A percentile compares a stretch with the other conserved stretches of the same genome.
These are phyloP conservation scores for Agrypnia vestita DNA, from an alignment of 1,140 invertebrate species.

Conservation along the genomic window DNA sequence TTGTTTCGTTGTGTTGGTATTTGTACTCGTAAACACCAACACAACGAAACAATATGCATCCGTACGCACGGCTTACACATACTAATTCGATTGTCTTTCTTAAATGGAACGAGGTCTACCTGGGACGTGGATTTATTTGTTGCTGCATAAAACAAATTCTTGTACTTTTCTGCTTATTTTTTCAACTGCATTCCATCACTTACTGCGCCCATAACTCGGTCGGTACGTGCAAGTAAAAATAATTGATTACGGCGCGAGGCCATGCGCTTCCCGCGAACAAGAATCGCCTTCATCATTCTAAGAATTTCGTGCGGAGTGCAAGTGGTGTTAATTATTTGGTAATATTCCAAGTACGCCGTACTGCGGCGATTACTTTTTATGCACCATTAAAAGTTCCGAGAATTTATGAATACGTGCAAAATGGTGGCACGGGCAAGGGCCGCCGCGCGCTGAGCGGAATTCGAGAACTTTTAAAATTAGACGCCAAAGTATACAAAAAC, in stretches of 20 bases:
- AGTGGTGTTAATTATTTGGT: constrained; percentile 29
- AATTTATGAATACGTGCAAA: not conserved
- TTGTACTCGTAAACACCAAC: too few relatives aligned
- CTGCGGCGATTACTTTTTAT: constrained; percentile 16
- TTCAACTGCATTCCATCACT: not conserved
- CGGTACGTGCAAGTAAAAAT: too few relatives aligned
- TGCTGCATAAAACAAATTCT: too few relatives aligned
- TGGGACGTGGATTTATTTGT: too few relatives aligned
- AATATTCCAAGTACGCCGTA: not conserved
- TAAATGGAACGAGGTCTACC: too few relatives aligned
- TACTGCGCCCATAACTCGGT: not conserved
- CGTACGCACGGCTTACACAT: too few relatives aligned
- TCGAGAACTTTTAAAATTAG: not conserved
- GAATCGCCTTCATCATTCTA: not conserved
- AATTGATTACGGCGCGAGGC: too few relatives aligned
- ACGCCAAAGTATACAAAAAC: too few relatives aligned
- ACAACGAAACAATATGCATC: too few relatives aligned
- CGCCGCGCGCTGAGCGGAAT: not conserved
- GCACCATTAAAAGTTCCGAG: constrained; percentile 15
- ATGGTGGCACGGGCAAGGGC: not conserved
- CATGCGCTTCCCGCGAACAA: not conserved
- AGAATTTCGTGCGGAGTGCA: not conserved
- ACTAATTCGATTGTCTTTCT: too few relatives aligned
- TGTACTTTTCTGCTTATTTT: not conserved
- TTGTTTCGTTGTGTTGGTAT: too few relatives aligned